Conservation (phyloP, 1,140 invertebrate genomes). For the Centruroides sculpturatus region DNA sequence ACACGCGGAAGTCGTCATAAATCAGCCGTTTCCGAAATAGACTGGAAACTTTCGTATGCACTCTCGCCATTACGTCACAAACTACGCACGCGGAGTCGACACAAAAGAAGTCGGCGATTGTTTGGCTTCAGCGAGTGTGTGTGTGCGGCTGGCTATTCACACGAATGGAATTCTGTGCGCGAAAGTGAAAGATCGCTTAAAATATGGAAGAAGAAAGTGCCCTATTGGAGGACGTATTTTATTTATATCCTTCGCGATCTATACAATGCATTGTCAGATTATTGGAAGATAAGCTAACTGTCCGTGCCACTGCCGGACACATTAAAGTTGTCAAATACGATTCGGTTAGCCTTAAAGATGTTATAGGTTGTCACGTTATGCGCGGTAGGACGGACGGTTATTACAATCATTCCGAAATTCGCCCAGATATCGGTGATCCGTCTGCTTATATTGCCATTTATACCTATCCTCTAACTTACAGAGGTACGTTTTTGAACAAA, state of each 20-base stretch:
- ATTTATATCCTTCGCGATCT: constrained; percentile 3
- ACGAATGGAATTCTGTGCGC: no score
- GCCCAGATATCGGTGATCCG: background rate
- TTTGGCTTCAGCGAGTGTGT: no score
- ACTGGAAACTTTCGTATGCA: no score
- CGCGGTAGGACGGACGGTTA: background rate
- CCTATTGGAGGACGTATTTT: constrained; percentile 8
- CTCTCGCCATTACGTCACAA: no score
- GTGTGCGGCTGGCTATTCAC: no score
- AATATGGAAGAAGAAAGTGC: no score
- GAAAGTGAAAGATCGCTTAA: no score
- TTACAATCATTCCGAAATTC: no score
- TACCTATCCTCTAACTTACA: constrained; percentile 58
- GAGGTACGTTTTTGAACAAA: constrained; percentile 36
- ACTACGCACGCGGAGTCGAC: background rate
- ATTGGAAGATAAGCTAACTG: constrained; percentile 3
- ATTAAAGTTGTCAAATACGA: background rate
- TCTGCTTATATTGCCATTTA: constrained; percentile 61
- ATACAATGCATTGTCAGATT: constrained; percentile 5
- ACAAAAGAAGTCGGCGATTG: background rate
- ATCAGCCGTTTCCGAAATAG: no score
- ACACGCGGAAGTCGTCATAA: no score
- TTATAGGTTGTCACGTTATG: constrained; percentile 25
- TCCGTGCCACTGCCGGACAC: background rate
- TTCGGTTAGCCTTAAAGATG: constrained; percentile 15